Conservation (phyloP, 2,797 vertebrate genomes). For the Clarias platycephalus region DNA sequence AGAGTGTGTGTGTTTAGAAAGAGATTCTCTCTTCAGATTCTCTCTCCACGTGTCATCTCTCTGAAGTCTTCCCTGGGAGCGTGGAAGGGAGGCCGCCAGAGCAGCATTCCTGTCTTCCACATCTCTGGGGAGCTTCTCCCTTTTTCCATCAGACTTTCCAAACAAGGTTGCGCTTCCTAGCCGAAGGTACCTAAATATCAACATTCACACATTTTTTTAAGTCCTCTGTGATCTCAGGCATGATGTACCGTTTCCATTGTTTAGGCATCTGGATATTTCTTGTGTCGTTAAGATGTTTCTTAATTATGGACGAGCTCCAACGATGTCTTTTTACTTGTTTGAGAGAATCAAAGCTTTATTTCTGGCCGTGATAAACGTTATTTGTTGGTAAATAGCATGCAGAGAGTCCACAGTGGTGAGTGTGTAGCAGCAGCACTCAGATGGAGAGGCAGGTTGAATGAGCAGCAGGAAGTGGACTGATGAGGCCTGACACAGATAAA, state of each 20-base stretch:
- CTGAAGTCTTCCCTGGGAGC: slow-evolving; percentile 43
- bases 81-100: slow-evolving; percentile 35
- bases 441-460: slow-evolving; percentile 51
- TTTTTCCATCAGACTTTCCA: slow-evolving; percentile 42
- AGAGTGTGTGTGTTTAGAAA: slow-evolving; percentile 30
- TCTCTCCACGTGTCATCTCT: slow-evolving; percentile 38
- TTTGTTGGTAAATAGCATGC: slow-evolving; percentile 41
- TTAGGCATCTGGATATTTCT: not conserved
- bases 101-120: slow-evolving; percentile 45
- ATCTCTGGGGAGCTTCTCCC: slow-evolving; percentile 31
- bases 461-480: slow-evolving; percentile 56
- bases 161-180: slow-evolving; percentile 12
- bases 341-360: not conserved
- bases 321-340: not conserved
- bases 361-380: slow-evolving; percentile 31
- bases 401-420: slow-evolving; percentile 48
- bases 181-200: slow-evolving; percentile 24
- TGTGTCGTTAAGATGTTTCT: not conserved
- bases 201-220: slow-evolving; percentile 7
- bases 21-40: slow-evolving; percentile 27
- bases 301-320: not conserved
- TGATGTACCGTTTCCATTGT: slow-evolving; percentile 15
- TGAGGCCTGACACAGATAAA: slow-evolving; percentile 55
- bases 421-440: slow-evolving; percentile 37
- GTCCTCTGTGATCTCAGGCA: slow-evolving; percentile 8